Base-by-base conservation (phyloP, 2,888 invertebrate genomes). In the Phengaris alcon region DNA sequence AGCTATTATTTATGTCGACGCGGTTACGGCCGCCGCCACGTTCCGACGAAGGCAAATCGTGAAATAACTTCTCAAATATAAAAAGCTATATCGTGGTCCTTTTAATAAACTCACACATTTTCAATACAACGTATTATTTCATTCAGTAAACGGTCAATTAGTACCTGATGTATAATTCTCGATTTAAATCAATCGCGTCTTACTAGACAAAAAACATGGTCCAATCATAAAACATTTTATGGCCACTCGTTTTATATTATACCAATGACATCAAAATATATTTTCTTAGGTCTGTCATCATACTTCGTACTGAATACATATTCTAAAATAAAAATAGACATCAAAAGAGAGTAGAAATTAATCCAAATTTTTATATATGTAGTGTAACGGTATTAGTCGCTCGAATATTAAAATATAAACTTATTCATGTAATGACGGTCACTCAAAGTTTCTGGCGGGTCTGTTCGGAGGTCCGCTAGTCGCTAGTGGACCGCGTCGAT, bases 401-500 rank as follows among this genome's bases (percentile, higher is more conserved):
- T 64, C 12, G 51, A 70, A 70, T 22, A 15, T 70, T 70, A 5
- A 48, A 70, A 15, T 15, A 15, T n/a, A 15, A 13, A 8, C 6
- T 22, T 10, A 46, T 69, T 51, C 13, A 54, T 72, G 12, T 35
- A 51, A 8, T 54, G 22, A 52, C 12, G 54, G 52, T 72, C 35
- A 52, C 10, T 2, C 54, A 15, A 10, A 51, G 48, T 70, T 10
- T 15, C 10, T 10, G 6, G 15, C 35, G 8, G 15, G 6, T 22
- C 22, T 35, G 22, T 35, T n/a, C 7, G 15, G 48, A 2, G 5
- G 52, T 68, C 44, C 54, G 46, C 69, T 79, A 95, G 87, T 94
- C 54, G 22, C 69, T 79, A 95, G 87, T 94, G 95, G 81, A 95
- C 95, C 79, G 95, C 95, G 89, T 98, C 98, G 87, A 98, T 98